phyloP scores from a whole-genome alignment of 2,888 invertebrate genomes.

The Cryptophagus acutangulus region DNA sequence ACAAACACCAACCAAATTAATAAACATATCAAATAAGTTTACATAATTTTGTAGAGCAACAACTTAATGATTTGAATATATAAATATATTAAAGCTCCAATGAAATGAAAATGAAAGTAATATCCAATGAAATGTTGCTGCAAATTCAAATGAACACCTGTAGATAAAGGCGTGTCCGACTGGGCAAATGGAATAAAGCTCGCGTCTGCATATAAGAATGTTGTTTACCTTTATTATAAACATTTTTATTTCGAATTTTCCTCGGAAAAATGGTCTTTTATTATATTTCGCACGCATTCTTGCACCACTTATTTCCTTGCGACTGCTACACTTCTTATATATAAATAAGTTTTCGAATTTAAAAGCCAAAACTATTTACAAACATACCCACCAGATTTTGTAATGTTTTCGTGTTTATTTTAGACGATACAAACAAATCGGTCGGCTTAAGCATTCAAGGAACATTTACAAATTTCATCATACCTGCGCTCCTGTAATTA shows the following conservation, averaged over 20 bases:
- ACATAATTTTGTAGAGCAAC: no score
- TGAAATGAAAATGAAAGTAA: slow-evolving; percentile 20
- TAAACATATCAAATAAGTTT: no score
- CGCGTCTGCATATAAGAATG: slow-evolving; percentile 15
- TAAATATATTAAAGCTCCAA: slow-evolving; percentile 1
- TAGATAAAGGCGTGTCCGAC: slow-evolving; percentile 26
- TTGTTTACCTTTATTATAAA: slow-evolving; percentile 12
- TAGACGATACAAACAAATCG: neutral
- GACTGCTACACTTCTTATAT: no score
- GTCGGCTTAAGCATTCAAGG: neutral
- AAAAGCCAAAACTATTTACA: slow-evolving; percentile 2
- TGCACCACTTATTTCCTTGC: no score
- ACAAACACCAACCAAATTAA: slow-evolving; percentile 5
- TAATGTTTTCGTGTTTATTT: slow-evolving; percentile 3
- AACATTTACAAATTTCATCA: slow-evolving; percentile 3
- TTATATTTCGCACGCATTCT: no score
- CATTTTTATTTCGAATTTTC: no score
- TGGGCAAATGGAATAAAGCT: slow-evolving; percentile 13
- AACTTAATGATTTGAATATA: neutral
- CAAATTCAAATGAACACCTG: slow-evolving; percentile 33
- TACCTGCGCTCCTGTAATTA: slow-evolving; percentile 2
- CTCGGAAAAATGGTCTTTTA: no score
- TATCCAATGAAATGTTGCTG: no score
- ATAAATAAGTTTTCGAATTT: no score
- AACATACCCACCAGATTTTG: neutral